Evolutionary conservation across 2,797 vertebrate species (phyloP).

Genomic region (Holocentrus rufus): DNA sequence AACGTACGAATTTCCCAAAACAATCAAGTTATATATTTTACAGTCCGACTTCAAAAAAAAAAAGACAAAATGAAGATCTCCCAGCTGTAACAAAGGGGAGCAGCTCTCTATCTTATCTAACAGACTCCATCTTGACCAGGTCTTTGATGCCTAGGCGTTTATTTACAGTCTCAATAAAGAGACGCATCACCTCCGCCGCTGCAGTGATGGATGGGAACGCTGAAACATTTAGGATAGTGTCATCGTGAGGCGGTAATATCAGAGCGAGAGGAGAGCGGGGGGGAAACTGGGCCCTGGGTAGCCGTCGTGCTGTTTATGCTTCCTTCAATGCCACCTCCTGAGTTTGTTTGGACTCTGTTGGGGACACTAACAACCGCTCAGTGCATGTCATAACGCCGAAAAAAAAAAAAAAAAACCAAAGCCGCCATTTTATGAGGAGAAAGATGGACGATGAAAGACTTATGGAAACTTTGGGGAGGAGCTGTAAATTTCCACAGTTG

Average conservation of each 20-base stretch:
- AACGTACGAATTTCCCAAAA: conserved; percentile 26
- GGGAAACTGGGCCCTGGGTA: background rate
- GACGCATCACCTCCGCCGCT: conserved; percentile 4
- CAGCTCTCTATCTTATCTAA: conserved; percentile 14
- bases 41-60: conserved; percentile 5
- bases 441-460: background rate
- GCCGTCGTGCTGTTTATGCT: conserved; percentile 12
- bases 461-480: background rate
- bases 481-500: conserved; percentile 16
- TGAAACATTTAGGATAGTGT: conserved; percentile 10
- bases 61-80: conserved; percentile 1
- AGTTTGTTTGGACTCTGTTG: conserved; percentile 17
- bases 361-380: background rate
- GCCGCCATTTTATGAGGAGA: background rate
- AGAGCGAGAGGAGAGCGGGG: background rate
- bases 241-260: conserved; percentile 5
- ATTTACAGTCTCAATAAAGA: conserved; percentile 30
- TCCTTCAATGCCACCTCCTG: background rate
- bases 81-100: background rate
- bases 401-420: conserved; percentile 7
- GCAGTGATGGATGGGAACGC: conserved; percentile 11
- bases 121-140: background rate
- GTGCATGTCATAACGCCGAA: background rate
- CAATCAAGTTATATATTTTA: conserved; percentile 25
- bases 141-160: conserved; percentile 18